phyloP scores from a whole-genome alignment of 2,113 vertebrate genomes.

The Phalacrocorax pelagicus region DNA sequence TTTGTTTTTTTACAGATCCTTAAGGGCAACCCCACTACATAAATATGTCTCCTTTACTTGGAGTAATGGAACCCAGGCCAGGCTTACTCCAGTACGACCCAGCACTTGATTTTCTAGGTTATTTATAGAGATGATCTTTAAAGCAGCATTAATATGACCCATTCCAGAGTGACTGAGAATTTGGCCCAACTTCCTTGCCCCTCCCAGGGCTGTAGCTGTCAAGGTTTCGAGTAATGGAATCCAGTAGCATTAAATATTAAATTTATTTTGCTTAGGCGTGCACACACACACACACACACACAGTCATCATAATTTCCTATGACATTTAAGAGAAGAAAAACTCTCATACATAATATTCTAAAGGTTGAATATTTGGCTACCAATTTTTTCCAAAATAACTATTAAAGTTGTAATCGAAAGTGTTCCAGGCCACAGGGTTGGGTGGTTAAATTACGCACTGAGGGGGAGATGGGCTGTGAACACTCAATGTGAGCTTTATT shows the following conservation, averaged over 20 bases:
- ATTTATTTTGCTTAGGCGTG: neutral
- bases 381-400: slow-evolving; percentile 54
- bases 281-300: neutral
- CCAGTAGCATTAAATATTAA: slow-evolving; percentile 44
- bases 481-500: slow-evolving; percentile 42
- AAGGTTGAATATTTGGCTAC: slow-evolving; percentile 66
- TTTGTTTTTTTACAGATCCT: neutral
- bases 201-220: slow-evolving; percentile 22
- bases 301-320: slow-evolving; percentile 49
- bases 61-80: slow-evolving; percentile 5
- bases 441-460: slow-evolving; percentile 54
- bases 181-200: neutral
- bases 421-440: slow-evolving; percentile 55
- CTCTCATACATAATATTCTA: slow-evolving; percentile 60
- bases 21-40: neutral
- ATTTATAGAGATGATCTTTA: slow-evolving; percentile 45
- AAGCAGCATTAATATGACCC: slow-evolving; percentile 24
- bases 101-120: slow-evolving; percentile 4
- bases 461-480: slow-evolving; percentile 27
- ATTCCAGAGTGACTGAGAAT: slow-evolving; percentile 35
- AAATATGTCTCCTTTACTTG: slow-evolving; percentile 26
- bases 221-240: slow-evolving; percentile 40
- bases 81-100: neutral
- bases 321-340: slow-evolving; percentile 62
- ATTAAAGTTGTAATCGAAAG: slow-evolving; percentile 62